Base-by-base conservation (phyloP, 2,888 invertebrate species). In the Macrophya annulata region DNA sequence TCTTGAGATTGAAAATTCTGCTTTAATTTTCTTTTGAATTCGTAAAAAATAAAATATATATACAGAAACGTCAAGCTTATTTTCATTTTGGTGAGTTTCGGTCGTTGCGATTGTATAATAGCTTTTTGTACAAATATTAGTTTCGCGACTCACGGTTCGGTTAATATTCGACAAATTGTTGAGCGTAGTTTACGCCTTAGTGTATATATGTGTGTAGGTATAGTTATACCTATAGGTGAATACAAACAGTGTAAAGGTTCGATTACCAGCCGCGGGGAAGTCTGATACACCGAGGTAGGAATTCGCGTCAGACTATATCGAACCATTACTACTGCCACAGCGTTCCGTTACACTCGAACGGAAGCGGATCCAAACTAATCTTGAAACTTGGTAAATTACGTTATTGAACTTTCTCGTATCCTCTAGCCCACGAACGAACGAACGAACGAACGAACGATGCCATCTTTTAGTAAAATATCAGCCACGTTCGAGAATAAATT, bases 111-210 rank as follows among this genome's bases (percentile, higher is more conserved):
- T 40, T 17, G 71, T 31, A n/a, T 45, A 15, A n/a, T 10, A 45
- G 72, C 45, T 74, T 31, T 25, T 17, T 12, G 77, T 17, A 77
- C 77, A 77, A 77, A 77, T 77, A 77, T 55, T 77, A 77, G 77
- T 77, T 77, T 37, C 77, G 10, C 4, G 77, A 77, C 31, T 77
- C 77, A 77, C 77, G 51, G 31, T 55, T 77, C 51, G 77, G 51
- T 55, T 77, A 43, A 77, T 77, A 77, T 77, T 77, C 77, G 77
- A 77, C 77, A 77, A 55, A 77, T 77, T 77, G 77, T 77, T 77
- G 37, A 77, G 51, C 55, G 51, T n/a, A 77, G 77, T 77, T 55
- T 77, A 77, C 77, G 55, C 25, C 31, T 25, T 51, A n/a, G 55
- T 10, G 51, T 76, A 55, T n/a, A 51, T 31, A 3, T 31, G 3